Base-by-base conservation (phyloP, 2,797 vertebrate species). In the Delichon dasypus region DNA sequence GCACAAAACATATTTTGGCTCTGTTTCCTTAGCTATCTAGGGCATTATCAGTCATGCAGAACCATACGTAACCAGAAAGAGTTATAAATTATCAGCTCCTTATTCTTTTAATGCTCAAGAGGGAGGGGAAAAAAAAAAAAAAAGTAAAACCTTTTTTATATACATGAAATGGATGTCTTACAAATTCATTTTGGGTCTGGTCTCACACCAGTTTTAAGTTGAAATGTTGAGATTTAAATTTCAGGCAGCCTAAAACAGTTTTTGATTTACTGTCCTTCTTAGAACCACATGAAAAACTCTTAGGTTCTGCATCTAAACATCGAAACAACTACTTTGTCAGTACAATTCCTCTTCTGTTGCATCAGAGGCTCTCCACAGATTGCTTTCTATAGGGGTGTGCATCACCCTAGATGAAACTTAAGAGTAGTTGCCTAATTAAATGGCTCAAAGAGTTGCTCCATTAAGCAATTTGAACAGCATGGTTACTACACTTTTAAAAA, bases 331-430 rank as follows among this genome's bases (percentile, higher is more conserved):
- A 4, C 8, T 42, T 74, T 38, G 27, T 66, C 1, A 2, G 13
- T 23, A 17, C 6, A 1, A 14, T 64, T 71, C 29, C 2, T 74
- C 11, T 61, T 78, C n/a, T 76, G 4, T 9, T 0, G 0, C 14
- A 22, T 20, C 38, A 72, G 21, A 81, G 5, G 29, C 2, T 47
- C 11, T 61, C 50, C 19, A 62, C 7, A 70, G 17, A 23, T 26
- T 76, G 7, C 20, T 82, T 62, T 25, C 27, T 7, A 6, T 16
- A 42, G 34, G 25, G 12, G 2, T 58, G 9, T 47, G 5, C 11
- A 30, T 68, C 9, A 47, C 25, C 20, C 19, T 11, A 40, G n/a
- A 30, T 5, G 76, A 89, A 78, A 32, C 22, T n/a, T 25, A 44
- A 36, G 11, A 84, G 14, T 5, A 57, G 9, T n/a, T 82, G 3